Evolutionary conservation across 2,888 invertebrate genomes (phyloP).

Genomic region (Dicyrtomina minuta): DNA sequence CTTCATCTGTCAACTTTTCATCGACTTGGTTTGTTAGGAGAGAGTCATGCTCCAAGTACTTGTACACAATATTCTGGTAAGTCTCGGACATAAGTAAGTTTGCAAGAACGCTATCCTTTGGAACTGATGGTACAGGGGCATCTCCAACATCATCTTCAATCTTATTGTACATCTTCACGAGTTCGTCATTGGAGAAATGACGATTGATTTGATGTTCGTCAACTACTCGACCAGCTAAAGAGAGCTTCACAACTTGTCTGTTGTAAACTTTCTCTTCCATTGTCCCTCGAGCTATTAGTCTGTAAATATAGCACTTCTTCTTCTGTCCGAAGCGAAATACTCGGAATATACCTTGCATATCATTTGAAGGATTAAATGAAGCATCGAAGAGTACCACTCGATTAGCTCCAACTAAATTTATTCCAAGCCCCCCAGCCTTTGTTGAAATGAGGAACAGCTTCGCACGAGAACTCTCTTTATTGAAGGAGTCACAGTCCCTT

Average conservation of each 20-base stretch:
- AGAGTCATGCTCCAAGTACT: conserved; percentile 95
- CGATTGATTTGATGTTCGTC: conserved; percentile 81
- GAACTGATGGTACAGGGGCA: conserved; percentile 71
- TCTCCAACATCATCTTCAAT: conserved; percentile 75
- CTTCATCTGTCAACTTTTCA: conserved; percentile 90
- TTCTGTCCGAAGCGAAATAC: conserved; percentile 96
- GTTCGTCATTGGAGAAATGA: conserved; percentile 87
- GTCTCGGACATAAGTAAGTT: conserved; percentile 65
- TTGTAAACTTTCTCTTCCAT: conserved; percentile 93
- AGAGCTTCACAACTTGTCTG: conserved; percentile 81
- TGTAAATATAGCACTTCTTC: conserved; percentile 95
- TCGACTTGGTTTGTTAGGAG: conserved; percentile 86
- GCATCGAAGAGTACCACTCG: conserved; percentile 98
- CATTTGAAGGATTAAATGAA: conserved; percentile 98
- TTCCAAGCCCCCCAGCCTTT: conserved; percentile 93
- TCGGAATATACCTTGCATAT: conserved; percentile 96
- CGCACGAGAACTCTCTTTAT: conserved; percentile 61
- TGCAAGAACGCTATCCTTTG: conserved; percentile 81
- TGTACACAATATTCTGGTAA: conserved; percentile 73
- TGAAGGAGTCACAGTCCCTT: conserved; percentile 83
- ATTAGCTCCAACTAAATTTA: conserved; percentile 95
- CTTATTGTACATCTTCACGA: conserved; percentile 78
- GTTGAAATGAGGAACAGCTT: conserved; percentile 94
- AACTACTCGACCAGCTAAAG: conserved; percentile 79
- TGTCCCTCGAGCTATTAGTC: conserved; percentile 87